phyloP scores from a whole-genome alignment of 2,113 vertebrate species.

The Centropus bengalensis region DNA sequence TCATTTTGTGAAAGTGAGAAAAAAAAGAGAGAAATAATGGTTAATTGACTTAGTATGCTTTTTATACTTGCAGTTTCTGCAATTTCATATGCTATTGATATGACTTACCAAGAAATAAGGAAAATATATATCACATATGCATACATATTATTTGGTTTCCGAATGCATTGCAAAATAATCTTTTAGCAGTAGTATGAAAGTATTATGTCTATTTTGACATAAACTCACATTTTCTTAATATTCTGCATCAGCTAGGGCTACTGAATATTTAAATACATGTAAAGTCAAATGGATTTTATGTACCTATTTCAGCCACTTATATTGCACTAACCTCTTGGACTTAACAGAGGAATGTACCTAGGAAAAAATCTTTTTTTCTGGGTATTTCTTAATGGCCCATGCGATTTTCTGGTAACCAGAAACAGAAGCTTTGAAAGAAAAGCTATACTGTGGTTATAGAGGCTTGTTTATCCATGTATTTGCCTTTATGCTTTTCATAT shows the following conservation, averaged over 20 bases:
- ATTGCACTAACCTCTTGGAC: not conserved
- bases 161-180: not conserved
- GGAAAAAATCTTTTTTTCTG: not conserved
- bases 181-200: not conserved
- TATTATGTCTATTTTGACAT: not conserved
- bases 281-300: not conserved
- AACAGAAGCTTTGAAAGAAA: not conserved
- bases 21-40: not conserved
- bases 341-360: not conserved
- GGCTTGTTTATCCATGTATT: not conserved
- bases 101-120: not conserved
- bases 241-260: rapidly evolving
- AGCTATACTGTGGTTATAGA: not conserved
- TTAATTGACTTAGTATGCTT: not conserved
- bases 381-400: not conserved
- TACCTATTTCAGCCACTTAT: not conserved
- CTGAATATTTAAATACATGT: not conserved
- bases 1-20: not conserved
- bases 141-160: not conserved
- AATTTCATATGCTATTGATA: not conserved
- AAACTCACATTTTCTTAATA: not conserved
- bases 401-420: not conserved
- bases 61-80: not conserved
- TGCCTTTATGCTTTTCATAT: not conserved
- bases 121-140: not conserved